Conservation (phyloP, 2,113 vertebrate species). For the Rhea americana region DNA sequence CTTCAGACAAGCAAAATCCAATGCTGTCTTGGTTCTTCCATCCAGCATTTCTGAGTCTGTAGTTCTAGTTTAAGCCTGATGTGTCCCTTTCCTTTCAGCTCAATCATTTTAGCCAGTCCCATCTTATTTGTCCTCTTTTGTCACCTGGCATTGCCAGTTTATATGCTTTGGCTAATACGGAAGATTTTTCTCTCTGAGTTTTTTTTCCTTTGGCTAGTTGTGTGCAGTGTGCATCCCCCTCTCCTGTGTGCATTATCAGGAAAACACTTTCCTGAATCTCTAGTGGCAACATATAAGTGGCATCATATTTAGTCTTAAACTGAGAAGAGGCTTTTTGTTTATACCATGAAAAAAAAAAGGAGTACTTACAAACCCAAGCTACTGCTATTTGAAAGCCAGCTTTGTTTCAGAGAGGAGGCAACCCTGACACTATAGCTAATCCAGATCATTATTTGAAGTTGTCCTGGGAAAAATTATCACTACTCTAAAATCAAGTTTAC, state of each 20-base stretch:
- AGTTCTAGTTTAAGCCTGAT: not conserved
- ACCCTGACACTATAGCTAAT: conserved; percentile 1
- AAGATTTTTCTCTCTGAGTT: not conserved
- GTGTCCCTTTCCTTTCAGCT: not conserved
- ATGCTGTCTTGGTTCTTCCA: not conserved
- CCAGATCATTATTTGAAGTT: not conserved
- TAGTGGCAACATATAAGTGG: fast-evolving
- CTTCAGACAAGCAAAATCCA: not conserved
- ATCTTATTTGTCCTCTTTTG: not conserved
- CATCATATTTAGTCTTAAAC: not conserved
- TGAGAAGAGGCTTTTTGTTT: too few relatives aligned
- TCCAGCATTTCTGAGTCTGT: not conserved
- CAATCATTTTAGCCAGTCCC: not conserved
- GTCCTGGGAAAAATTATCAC: not conserved
- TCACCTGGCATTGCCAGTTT: not conserved
- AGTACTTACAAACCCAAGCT: not conserved
- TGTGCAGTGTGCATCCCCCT: not conserved
- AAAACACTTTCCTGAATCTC: not conserved
- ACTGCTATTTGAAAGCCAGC: not conserved
- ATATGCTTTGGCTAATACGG: not conserved
- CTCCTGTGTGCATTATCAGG: not conserved
- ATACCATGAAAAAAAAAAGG: not conserved
- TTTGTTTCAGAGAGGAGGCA: not conserved
- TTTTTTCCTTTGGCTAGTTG: not conserved
- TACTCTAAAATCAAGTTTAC: not conserved